Conservation (phyloP, 2,888 invertebrate genomes). For the Rhamphomyia laevipes region DNA sequence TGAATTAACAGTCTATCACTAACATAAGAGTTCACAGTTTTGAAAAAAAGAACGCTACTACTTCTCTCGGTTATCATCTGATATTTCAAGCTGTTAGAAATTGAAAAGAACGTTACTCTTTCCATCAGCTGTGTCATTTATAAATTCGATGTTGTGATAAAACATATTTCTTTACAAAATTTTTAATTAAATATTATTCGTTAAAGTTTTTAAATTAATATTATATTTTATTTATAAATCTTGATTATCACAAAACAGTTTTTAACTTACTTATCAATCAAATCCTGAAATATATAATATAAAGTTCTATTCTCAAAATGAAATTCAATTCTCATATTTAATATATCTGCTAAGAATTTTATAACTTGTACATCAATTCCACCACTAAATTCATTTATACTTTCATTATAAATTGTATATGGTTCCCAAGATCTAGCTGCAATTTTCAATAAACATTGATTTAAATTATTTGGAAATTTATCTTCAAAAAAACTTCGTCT, state of each 20-base stretch:
- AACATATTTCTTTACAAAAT: too few species aligned
- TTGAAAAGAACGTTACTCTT: too few species aligned
- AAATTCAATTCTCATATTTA: conserved; percentile 27
- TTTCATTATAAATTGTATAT: neutral
- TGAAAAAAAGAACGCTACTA: too few species aligned
- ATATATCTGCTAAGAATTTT: conserved; percentile 26
- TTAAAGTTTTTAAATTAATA: too few species aligned
- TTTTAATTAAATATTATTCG: too few species aligned
- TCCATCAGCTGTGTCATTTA: too few species aligned
- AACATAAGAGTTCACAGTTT: too few species aligned
- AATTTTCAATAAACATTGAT: conserved; percentile 29
- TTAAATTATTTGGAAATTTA: conserved; percentile 31
- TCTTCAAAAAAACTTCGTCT: conserved; percentile 23
- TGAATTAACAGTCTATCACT: too few species aligned
- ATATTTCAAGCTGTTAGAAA: too few species aligned
- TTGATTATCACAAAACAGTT: neutral
- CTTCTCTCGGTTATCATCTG: too few species aligned
- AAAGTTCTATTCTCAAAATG: conserved; percentile 25
- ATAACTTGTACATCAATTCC: conserved; percentile 33
- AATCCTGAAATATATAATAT: conserved; percentile 27
- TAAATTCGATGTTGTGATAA: too few species aligned
- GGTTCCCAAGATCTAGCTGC: conserved; percentile 26
- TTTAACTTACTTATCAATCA: conserved; percentile 28
- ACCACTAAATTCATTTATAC: conserved; percentile 16
- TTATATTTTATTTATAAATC: too few species aligned